A percentile compares a stretch with the other conserved stretches of the same genome.
Evolutionary conservation across 2,113 vertebrate genomes (phyloP).

Genomic region (Oreochromis tanganicae): DNA sequence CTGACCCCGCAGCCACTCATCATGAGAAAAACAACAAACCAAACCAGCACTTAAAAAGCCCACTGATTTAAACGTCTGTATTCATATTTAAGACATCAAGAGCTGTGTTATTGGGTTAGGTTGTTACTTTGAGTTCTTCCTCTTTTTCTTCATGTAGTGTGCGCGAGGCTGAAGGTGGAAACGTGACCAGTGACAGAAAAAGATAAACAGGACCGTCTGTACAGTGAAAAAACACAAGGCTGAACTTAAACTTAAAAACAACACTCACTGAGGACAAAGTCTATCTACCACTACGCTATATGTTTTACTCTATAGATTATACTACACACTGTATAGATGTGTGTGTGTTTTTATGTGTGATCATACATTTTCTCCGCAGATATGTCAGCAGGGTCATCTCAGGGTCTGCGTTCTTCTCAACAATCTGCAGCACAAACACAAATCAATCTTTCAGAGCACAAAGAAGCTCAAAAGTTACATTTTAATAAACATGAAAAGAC

Average conservation of each 20-base stretch:
- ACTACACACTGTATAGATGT: not conserved
- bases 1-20: not conserved
- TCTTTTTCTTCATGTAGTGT: not conserved
- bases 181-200: not conserved
- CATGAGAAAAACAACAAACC: not conserved
- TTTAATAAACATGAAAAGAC: not conserved
- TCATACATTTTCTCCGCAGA: slow-evolving; percentile 82
- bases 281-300: not conserved
- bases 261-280: not conserved
- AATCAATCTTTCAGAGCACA: not conserved
- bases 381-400: slow-evolving; percentile 85
- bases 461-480: not conserved
- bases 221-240: not conserved
- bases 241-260: not conserved
- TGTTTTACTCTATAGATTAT: not conserved
- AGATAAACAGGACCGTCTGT: not conserved
- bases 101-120: not conserved
- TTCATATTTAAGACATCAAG: not conserved
- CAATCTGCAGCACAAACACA: slow-evolving; percentile 68
- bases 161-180: not conserved
- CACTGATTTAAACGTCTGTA: not conserved
- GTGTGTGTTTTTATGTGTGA: not conserved
- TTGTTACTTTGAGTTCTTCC: not conserved
- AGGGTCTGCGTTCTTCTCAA: slow-evolving; percentile 85
- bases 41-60: not conserved